Conservation (phyloP, 2,888 invertebrate species). For the Pyrochroa serraticornis region DNA sequence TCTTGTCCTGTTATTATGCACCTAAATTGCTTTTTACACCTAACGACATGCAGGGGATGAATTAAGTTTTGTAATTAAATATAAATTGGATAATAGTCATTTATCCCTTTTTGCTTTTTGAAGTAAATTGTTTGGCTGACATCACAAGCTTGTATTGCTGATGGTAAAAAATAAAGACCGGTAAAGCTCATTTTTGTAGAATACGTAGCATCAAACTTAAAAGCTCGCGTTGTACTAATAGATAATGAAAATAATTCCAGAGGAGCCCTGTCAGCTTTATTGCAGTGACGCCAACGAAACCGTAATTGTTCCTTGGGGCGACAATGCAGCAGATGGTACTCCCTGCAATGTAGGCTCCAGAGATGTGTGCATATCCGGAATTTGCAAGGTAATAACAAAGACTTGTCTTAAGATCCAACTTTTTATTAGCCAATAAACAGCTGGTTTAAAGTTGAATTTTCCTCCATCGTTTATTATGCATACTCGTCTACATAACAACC, state of each 20-base stretch:
- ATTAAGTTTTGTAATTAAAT: too few species aligned
- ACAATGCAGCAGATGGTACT: constrained; percentile 82
- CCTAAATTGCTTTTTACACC: too few species aligned
- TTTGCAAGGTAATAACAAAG: constrained; percentile 67
- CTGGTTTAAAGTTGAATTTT: neutral
- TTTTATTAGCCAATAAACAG: neutral
- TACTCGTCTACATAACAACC: neutral
- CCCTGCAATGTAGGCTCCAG: constrained; percentile 81
- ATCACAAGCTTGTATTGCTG: too few species aligned
- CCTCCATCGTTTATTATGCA: neutral
- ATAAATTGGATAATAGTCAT: too few species aligned
- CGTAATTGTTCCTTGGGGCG: constrained; percentile 75
- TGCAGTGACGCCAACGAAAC: constrained; percentile 79
- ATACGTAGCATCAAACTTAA: too few species aligned
- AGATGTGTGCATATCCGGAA: constrained; percentile 83
- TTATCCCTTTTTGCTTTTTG: too few species aligned
- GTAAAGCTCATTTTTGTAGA: too few species aligned
- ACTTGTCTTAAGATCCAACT: neutral
- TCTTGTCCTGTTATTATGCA: too few species aligned
- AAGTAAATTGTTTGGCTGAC: too few species aligned
- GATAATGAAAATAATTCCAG: constrained; percentile 53
- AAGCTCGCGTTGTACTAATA: too few species aligned
- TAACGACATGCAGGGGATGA: too few species aligned
- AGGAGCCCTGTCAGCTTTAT: constrained; percentile 80
- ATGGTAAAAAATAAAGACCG: too few species aligned